Conservation (phyloP, 2,113 vertebrate species). For the Bambusicola thoracicus region DNA sequence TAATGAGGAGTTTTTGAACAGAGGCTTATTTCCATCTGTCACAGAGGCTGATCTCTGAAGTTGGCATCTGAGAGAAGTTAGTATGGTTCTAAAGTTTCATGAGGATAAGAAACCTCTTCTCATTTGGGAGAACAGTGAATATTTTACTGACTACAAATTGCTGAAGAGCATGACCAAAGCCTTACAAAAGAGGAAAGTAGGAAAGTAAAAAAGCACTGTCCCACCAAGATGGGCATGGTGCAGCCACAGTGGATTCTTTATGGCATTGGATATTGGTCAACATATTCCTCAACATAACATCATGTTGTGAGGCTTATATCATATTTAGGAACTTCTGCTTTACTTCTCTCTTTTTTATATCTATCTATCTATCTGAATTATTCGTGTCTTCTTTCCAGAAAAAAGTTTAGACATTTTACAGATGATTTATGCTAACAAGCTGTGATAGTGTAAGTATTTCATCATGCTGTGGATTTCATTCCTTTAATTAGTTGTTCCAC, state of each 20-base stretch:
- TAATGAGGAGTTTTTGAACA: neutral
- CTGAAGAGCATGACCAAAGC: neutral
- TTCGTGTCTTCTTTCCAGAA: neutral
- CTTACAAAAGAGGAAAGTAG: neutral
- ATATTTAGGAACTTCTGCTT: neutral
- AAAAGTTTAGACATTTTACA: neutral
- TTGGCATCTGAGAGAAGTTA: neutral
- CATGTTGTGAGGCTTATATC: neutral
- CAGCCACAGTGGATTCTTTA: neutral
- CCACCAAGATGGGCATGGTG: neutral
- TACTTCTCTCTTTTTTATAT: neutral
- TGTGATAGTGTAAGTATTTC: neutral
- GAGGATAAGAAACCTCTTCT: neutral
- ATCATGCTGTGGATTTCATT: neutral
- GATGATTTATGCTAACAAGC: neutral
- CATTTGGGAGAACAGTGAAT: neutral
- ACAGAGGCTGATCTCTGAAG: neutral
- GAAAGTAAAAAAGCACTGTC: neutral
- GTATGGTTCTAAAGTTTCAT: neutral
- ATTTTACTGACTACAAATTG: neutral
- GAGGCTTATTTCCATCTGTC: neutral
- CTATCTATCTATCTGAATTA: neutral
- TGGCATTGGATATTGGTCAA: neutral
- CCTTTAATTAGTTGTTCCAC: neutral
- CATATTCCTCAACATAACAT: neutral